Percentiles rank a stretch among this genome's conserved stretches.
Conservation (phyloP, 2,797 vertebrate genomes). For the Pseudocheirus occidentalis region DNA sequence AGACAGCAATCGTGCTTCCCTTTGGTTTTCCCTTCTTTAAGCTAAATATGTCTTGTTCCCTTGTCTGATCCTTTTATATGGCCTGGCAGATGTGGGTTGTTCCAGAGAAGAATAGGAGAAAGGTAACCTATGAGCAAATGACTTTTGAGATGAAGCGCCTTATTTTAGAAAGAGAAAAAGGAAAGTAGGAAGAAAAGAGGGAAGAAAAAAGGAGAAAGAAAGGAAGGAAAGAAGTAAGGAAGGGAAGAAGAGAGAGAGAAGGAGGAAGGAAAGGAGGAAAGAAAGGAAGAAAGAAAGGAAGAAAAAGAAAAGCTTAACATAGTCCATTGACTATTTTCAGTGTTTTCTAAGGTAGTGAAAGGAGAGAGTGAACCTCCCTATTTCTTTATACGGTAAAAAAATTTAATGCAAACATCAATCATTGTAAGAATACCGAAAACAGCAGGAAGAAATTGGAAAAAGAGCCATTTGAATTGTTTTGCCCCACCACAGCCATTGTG, state of each 20-base stretch:
- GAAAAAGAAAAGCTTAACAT: not conserved
- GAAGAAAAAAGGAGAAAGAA: not conserved
- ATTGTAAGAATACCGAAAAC: constrained; percentile 3
- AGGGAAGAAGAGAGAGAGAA: not conserved
- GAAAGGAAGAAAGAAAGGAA: not conserved
- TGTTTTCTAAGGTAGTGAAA: constrained; percentile 24
- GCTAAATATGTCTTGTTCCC: not conserved
- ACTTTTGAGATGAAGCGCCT: not conserved
- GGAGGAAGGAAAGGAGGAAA: not conserved
- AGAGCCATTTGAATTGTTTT: constrained; percentile 46
- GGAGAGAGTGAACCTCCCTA: not conserved
- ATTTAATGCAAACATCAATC: constrained; percentile 33
- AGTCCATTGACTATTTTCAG: not conserved
- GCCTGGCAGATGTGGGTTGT: not conserved
- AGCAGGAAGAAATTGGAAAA: constrained; percentile 33
- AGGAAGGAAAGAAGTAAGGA: no score
- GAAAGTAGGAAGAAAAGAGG: not conserved
- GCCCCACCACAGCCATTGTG: constrained; percentile 11
- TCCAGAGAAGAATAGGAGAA: not conserved
- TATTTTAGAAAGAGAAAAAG: not conserved
- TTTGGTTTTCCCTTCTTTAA: not conserved
- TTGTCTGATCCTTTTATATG: not conserved
- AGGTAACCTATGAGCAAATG: not conserved
- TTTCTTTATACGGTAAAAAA: constrained; percentile 29
- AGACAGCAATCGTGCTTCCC: not conserved